Conservation (phyloP, 2,888 invertebrate species). For the Lasioglossum malachurum region DNA sequence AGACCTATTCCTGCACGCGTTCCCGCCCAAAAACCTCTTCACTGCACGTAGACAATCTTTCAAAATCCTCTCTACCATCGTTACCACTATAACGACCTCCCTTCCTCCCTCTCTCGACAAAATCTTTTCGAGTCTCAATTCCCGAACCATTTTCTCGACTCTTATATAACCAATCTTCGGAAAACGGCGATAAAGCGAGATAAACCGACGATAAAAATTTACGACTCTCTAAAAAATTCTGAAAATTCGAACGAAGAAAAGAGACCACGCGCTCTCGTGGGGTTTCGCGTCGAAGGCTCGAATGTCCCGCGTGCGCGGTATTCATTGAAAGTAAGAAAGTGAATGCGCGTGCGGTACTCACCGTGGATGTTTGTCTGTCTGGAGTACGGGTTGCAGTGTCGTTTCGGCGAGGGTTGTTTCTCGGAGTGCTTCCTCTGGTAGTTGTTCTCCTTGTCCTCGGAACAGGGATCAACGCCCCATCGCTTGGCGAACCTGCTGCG, state of each 20-base stretch:
- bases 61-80: neutral
- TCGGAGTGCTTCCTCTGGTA: slow-evolving; percentile 71
- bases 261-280: neutral
- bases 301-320: neutral
- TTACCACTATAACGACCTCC: neutral
- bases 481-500: slow-evolving; percentile 87
- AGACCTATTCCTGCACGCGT: neutral
- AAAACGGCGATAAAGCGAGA: neutral
- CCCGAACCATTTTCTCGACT: neutral
- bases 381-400: slow-evolving; percentile 77
- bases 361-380: slow-evolving; percentile 82
- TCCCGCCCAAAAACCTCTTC: neutral
- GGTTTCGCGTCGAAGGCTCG: neutral
- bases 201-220: neutral
- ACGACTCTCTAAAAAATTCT: neutral
- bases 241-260: neutral
- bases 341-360: slow-evolving; percentile 64
- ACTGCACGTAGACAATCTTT: neutral
- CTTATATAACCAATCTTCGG: neutral
- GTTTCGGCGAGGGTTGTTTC: slow-evolving; percentile 76
- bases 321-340: neutral
- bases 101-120: neutral
- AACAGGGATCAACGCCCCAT: slow-evolving; percentile 87
- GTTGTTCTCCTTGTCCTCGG: slow-evolving; percentile 82
- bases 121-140: neutral